Evolutionary conservation across 2,797 vertebrate genomes (phyloP), one percentile per base, ranked within the genome.

Genomic region (Paguma larvata): DNA sequence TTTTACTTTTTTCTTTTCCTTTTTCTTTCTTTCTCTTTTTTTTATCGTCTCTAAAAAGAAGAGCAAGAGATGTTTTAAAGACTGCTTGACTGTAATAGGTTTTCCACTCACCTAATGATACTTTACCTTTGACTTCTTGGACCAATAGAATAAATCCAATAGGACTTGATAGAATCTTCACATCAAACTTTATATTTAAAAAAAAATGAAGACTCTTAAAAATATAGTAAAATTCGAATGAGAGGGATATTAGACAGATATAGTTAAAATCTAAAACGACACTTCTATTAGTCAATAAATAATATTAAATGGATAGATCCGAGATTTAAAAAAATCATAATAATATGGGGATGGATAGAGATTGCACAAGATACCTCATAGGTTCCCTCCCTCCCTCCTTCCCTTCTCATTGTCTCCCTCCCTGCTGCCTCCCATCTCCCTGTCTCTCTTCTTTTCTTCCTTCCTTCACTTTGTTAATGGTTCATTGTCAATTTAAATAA

Each of bases 21-120:
- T 46, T n/a, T 8, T 7, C 8, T 32, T 51, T 72, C 78, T 9
- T 19, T 41, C 85, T 51, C 38, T 65, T 84, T 67, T 65, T 53
- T 32, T 14, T 10, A 3, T n/a, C 51, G 72, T 78, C 21, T 65
- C 77, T 79, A 77, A 85, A 96, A 95, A 93, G 53, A 80, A 95
- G 62, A 87, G 63, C 51, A 48, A 90, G 62, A 83, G 25, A 85
- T 84, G 10, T 94, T 94, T 89, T 79, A 67, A 92, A 96, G 89
- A 91, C 56, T 19, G 27, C n/a, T 84, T 79, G 34, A 32, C 14
- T 73, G 15, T 5, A 46, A 59, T 63, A 65, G 53, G 34, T 78
- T 95, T 95, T 78, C 78, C 38, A 62, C 32, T 93, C 21, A 63
- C 30, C 6, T 41, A 90, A 53, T 41, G 38, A 68, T 38, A 30